A percentile compares a stretch with the other conserved stretches of the same genome.
phyloP scores from a whole-genome alignment of 2,888 invertebrate genomes.

The Asteroscopus sphinx region DNA sequence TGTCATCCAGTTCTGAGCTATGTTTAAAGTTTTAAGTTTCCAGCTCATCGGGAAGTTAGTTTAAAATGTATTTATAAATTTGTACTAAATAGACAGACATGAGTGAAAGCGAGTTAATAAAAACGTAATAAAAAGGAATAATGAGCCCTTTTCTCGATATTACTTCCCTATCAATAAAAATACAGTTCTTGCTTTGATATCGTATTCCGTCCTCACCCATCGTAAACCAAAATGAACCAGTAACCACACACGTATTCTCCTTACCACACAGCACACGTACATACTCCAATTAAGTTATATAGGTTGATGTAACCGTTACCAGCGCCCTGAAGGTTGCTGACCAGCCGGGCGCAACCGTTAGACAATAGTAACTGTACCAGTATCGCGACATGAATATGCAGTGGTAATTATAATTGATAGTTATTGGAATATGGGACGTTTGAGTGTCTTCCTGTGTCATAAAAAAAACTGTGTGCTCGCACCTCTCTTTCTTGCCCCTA shows the following conservation, averaged over 20 bases:
- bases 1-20: no score
- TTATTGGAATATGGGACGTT: constrained; percentile 16
- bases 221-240: constrained; percentile 25
- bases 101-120: no score
- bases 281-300: constrained; percentile 40
- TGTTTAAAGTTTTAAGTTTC: no score
- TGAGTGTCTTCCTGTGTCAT: constrained; percentile 12
- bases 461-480: no score
- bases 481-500: no score
- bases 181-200: constrained; percentile 9
- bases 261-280: constrained; percentile 14
- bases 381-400: constrained; percentile 37
- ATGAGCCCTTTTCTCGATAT: no score
- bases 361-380: constrained; percentile 21
- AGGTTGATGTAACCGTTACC: constrained; percentile 48
- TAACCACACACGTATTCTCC: constrained; percentile 16
- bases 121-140: no score
- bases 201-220: constrained; percentile 16
- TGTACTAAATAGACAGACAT: no score
- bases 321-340: constrained; percentile 27
- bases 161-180: not conserved
- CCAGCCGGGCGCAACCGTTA: constrained; percentile 36
- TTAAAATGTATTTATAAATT: no score
- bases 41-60: no score
- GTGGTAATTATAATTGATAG: constrained; percentile 14